Base-by-base conservation (phyloP, 2,888 invertebrate species). In the Aproaerema taeniolella region DNA sequence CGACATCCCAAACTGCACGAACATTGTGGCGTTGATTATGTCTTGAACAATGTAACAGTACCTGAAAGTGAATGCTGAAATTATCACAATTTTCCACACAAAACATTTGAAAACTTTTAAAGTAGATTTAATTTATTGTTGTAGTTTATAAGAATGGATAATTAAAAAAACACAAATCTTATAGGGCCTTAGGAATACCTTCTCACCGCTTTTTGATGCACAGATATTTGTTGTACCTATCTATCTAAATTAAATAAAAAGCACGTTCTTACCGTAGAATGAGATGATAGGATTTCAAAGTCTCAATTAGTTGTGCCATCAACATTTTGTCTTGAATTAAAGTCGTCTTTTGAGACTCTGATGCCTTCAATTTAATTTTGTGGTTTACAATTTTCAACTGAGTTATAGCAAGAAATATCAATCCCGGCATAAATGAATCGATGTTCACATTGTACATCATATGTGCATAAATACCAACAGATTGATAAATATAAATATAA, bases 361-460 rank as follows among this genome's bases (percentile, higher is more conserved):
- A n/a, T n/a, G n/a, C n/a, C n/a, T 79, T 47, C 37, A n/a, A n/a
- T 9, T 41, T 49, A 2, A 82, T 49, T 26, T 74, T 66, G n/a
- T 50, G 43, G 25, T 71, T 67, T 0, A 82, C 38, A 1, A 74
- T 42, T 45, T 59, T 65, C 8, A 81, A 45, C 38, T 81, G 80
- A 3, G 46, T 54, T 35, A 77, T 57, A n/a, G 67, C 62, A 43
- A 67, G 54, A 0, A 62, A 24, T 13, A 82, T 45, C 5, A 81
- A 39, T 1, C 83, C 82, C 40, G 66, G 59, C 8, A 71, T 66
- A 35, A 82, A 66, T 0, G 71, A 50, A 52, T 82, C 82, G 2
- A 68, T 53, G 26, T 63, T 71, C 0, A 71, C 53, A 41, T 78
- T 78, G 38, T 73, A 80, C 36, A 56, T 64, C 82, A 82, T 75